A percentile compares a stretch with the other conserved stretches of the same genome.
phyloP scores from a whole-genome alignment of 2,797 vertebrate species.

The Crocidura indochinensis region DNA sequence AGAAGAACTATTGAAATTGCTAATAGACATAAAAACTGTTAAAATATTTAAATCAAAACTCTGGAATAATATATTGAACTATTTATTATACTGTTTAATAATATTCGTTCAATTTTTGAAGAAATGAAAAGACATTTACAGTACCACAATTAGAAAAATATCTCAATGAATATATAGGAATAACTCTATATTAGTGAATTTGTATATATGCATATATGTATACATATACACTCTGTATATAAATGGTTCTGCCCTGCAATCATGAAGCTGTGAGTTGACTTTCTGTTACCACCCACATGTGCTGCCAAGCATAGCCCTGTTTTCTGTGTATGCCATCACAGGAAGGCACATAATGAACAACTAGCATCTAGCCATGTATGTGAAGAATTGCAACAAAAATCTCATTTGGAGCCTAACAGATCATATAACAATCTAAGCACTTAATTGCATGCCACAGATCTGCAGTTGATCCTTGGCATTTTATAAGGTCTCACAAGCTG shows the following conservation, averaged over 20 bases:
- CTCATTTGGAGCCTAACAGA: no score
- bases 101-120: background rate
- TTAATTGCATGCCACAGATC: no score
- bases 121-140: conserved; percentile 28
- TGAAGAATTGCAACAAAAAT: no score
- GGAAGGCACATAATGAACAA: no score
- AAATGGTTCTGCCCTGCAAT: background rate
- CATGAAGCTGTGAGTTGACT: no score
- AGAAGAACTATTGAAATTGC: background rate
- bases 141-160: conserved; percentile 9
- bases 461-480: no score
- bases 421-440: no score
- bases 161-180: background rate
- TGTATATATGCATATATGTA: background rate
- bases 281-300: no score
- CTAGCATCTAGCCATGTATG: no score
- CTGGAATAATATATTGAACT: background rate
- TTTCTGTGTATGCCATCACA: no score
- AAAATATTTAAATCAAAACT: background rate
- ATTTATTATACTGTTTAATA: background rate
- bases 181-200: background rate
- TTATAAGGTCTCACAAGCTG: no score
- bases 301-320: no score
- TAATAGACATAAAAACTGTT: background rate
- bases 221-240: background rate